These are phyloP conservation scores for Reticulitermes lucifugus DNA, from an alignment of 2,888 invertebrate genomes.

Conservation along the genomic window DNA sequence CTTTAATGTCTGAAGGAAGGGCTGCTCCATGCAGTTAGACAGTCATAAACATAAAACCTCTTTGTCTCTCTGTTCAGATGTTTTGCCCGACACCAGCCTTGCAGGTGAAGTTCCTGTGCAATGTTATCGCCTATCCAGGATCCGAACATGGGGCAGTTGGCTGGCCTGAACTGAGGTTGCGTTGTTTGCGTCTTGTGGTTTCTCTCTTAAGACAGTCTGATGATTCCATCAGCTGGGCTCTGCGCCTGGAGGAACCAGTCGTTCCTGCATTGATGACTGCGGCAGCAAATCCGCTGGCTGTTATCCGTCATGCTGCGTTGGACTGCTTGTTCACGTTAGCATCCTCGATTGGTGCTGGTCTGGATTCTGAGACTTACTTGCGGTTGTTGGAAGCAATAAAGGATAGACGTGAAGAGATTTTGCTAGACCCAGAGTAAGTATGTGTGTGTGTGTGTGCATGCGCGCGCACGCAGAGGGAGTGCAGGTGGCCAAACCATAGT, in stretches of 20 bases:
- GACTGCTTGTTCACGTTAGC: conserved; percentile 63
- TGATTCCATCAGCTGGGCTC: conserved; percentile 55
- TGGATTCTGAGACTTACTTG: conserved; percentile 42
- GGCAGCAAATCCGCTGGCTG: conserved; percentile 67
- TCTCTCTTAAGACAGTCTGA: conserved; percentile 55
- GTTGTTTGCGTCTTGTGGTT: conserved; percentile 62
- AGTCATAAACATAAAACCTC: no score
- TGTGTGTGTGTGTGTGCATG: no score
- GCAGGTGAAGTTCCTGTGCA: conserved; percentile 70
- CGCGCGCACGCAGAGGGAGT: no score
- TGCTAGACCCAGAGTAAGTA: conserved; percentile 68
- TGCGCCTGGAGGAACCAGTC: conserved; percentile 61
- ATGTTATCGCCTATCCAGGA: conserved; percentile 63
- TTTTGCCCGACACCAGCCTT: conserved; percentile 64
- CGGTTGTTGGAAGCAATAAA: conserved; percentile 65
- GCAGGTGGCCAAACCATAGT: no score
- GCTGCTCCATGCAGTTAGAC: no score
- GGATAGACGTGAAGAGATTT: conserved; percentile 70
- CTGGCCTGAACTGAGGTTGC: conserved; percentile 61
- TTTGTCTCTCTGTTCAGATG: conserved; percentile 59
- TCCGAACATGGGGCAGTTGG: neutral
- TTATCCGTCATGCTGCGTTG: conserved; percentile 70
- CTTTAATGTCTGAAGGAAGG: no score
- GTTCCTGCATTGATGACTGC: conserved; percentile 69
- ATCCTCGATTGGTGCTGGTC: conserved; percentile 4